A percentile compares a stretch with the other conserved stretches of the same genome.
Conservation (phyloP, 35 echinoderm and acorn worm genomes). For the Holothuria glaberrima region DNA sequence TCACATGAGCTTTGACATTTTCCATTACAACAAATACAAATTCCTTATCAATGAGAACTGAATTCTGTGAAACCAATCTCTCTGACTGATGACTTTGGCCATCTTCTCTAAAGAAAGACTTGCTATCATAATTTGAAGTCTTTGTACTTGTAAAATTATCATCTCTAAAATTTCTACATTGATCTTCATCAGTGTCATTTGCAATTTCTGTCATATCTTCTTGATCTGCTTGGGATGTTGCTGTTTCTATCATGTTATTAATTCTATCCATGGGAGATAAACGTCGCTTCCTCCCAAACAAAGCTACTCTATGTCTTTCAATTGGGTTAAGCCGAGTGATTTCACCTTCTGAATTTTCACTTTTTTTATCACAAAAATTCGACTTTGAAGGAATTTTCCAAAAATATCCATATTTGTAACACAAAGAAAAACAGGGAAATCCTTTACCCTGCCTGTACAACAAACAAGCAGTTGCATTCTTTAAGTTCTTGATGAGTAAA, state of each 20-base stretch:
- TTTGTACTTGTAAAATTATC: background rate
- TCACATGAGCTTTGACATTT: conserved; percentile 72
- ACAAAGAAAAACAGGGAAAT: no score
- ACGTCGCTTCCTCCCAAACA: conserved; percentile 35
- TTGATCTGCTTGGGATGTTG: no score
- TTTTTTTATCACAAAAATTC: no score
- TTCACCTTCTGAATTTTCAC: background rate
- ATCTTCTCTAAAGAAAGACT: background rate
- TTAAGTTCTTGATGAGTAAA: background rate
- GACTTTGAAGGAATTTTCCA: background rate
- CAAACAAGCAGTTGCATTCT: background rate
- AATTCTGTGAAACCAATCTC: background rate
- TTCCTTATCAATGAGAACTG: conserved; percentile 64
- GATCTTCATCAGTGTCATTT: background rate
- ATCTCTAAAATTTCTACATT: background rate
- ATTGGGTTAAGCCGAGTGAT: background rate
- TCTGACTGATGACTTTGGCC: background rate
- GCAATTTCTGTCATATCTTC: background rate
- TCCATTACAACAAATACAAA: conserved; percentile 62
- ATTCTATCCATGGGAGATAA: conserved; percentile 67
- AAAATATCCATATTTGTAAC: background rate
- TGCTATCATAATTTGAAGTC: background rate
- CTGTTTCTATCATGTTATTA: conserved; percentile 38
- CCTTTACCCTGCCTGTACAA: no score
- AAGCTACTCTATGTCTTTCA: conserved; percentile 46